Base-by-base conservation (phyloP, 2,888 invertebrate species). In the Gryllus longicercus region DNA sequence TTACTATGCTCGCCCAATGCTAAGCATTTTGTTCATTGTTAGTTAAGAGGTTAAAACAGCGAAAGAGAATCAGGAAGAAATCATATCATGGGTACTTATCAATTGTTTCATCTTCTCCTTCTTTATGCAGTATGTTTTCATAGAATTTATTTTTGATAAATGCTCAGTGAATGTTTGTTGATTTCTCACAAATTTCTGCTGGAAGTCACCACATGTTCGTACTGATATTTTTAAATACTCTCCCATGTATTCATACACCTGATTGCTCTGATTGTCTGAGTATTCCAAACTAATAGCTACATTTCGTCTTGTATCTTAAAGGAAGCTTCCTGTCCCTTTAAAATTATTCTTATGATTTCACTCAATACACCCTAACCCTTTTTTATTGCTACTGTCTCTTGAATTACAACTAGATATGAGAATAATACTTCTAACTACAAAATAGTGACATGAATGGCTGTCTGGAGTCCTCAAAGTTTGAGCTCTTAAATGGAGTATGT, bases 41-140 rank as follows among this genome's bases (percentile, higher is more conserved):
- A 49, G 76, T 21, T 77, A 18, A 77, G 77, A 77, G 50, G 77
- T 77, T 77, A 79, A 79, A 76, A 76, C n/a, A 76, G 51, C 8
- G 18, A 76, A 78, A 78, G 78, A 78, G 51, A 76, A 76, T 75
- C 51, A 76, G 78, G 75, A 81, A 82, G 74, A 77, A 79, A 80
- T 80, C 82, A 82, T 82, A 82, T 82, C 82, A 82, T 81, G 81
- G 82, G 81, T 81, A 79, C 51, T 79, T 75, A 76, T 49, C 74
- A 23, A 76, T 75, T 80, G 75, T 75, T 81, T 76, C 77, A 78
- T 50, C 76, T 78, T 50, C 21, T 38, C 49, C n/a, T 16, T 11
- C 12, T 77, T 49, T n/a, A 50, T 38, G n/a, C 21, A 50, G 49
- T 12, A n/a, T 79, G 11, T 21, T 50, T 11, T 49, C 23, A 49